Evolutionary conservation across 2,888 invertebrate species (phyloP).

Genomic region (Chymomyza fuscimana): DNA sequence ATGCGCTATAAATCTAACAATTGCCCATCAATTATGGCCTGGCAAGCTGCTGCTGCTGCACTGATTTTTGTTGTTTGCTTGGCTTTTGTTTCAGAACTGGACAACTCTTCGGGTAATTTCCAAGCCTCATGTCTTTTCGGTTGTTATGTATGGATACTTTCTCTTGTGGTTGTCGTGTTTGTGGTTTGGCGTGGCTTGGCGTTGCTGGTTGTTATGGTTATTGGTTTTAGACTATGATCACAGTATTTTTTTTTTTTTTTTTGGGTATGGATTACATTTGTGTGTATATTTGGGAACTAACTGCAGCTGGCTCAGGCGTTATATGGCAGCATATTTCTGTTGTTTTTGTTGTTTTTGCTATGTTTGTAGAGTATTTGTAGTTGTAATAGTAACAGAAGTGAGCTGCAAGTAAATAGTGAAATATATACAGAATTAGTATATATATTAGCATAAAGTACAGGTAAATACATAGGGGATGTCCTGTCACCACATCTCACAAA

Average conservation of each 20-base stretch:
- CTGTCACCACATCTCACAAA: no score
- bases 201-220: constrained; percentile 31
- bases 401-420: constrained; percentile 38
- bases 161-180: constrained; percentile 20
- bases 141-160: constrained; percentile 3
- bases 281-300: constrained; percentile 24
- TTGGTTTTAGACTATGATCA: constrained; percentile 65
- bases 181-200: constrained; percentile 40
- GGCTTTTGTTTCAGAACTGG: neutral
- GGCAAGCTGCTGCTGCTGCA: constrained; percentile 8
- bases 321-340: constrained; percentile 61
- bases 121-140: constrained; percentile 24
- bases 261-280: neutral
- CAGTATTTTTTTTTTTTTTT: constrained; percentile 52
- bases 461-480: no score
- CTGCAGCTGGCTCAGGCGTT: constrained; percentile 50
- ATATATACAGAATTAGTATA: no score
- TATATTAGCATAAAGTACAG: no score
- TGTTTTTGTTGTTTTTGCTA: neutral
- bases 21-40: constrained; percentile 2
- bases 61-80: constrained; percentile 11
- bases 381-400: constrained; percentile 2
- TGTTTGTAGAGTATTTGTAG: neutral
- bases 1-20: constrained; percentile 46
- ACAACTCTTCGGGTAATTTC: neutral